These are phyloP conservation scores for Phalera bucephala DNA, from an alignment of 2,888 invertebrate genomes.

Conservation along the genomic window DNA sequence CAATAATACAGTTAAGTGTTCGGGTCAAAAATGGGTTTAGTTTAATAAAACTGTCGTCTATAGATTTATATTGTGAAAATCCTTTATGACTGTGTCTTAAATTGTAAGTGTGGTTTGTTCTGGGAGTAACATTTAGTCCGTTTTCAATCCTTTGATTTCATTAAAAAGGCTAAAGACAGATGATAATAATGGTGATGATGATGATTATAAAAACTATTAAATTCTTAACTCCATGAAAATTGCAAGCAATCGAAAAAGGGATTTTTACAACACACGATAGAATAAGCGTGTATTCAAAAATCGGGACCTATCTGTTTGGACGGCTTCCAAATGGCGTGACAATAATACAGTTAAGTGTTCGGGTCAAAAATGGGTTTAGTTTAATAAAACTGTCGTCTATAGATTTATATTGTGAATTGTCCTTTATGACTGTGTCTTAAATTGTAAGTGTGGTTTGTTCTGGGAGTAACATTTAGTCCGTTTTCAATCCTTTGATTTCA, in stretches of 20 bases:
- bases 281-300: slow-evolving; percentile 30
- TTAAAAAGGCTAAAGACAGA: no score
- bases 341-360: slow-evolving; percentile 53
- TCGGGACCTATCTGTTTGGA: slow-evolving; percentile 39
- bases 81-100: no score
- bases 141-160: no score
- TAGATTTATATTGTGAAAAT: background rate
- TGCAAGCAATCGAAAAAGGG: slow-evolving; percentile 9
- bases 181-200: no score
- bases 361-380: slow-evolving; percentile 46
- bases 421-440: no score
- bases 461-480: no score
- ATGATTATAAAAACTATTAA: no score
- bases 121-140: no score
- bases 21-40: slow-evolving; percentile 46
- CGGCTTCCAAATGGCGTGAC: slow-evolving; percentile 54
- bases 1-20: slow-evolving; percentile 55
- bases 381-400: slow-evolving; percentile 39
- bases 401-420: background rate
- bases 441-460: no score
- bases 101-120: no score
- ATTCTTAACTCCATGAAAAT: no score
- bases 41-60: slow-evolving; percentile 39
- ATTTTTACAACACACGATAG: slow-evolving; percentile 1
- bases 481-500: no score